Evolutionary conservation across 2,797 vertebrate genomes (phyloP), one percentile per base, ranked within the genome.

Genomic region (Clarias platycephalus): DNA sequence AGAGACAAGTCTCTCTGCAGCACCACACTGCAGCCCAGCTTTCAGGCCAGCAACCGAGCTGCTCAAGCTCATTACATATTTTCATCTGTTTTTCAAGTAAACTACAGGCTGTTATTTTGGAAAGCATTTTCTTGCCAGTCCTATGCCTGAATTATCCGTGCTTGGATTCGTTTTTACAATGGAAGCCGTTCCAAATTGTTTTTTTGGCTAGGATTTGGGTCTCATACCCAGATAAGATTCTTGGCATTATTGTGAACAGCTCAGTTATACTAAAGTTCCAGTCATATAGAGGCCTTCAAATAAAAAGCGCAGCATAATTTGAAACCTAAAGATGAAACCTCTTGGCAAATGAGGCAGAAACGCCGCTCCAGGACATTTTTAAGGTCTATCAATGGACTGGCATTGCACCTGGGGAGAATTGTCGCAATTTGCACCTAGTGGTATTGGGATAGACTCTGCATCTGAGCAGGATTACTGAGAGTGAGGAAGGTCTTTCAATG

Each of bases 1-100:
- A 79, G 88, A 85, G 80, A 86, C 44, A 1, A n/a, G 83, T 72
- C 60, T 68, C 71, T 80, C 70, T 79, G 60, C 24, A 78, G 67
- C 70, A 16, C 37, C 15, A 63, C 67, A 34, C 60, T 74, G 5
- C 31, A 40, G 53, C 72, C 64, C 60, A 34, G 34, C 84, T 66
- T 44, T 64, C 22, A 58, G 68, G 31, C 53, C 66, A 66, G 13
- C 15, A 55, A 37, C 26, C 0, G 12, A 86, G 60, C 77, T 82
- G 49, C 62, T 67, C 31, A n/a, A 28, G 24, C 44, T 44, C 63
- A 26, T 66, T 49, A 26, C 84, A 66, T 44, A 78, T 79, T 13
- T 66, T 85, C 63, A 63, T 85, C 22, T 74, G 26, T 66, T 62
- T 66, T 81, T 44, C 62, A 75, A 55, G 28, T 75, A 60, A 71